These are phyloP conservation scores for Sarcoramphus papa DNA, from an alignment of 2,797 vertebrate genomes.

Conservation along the genomic window DNA sequence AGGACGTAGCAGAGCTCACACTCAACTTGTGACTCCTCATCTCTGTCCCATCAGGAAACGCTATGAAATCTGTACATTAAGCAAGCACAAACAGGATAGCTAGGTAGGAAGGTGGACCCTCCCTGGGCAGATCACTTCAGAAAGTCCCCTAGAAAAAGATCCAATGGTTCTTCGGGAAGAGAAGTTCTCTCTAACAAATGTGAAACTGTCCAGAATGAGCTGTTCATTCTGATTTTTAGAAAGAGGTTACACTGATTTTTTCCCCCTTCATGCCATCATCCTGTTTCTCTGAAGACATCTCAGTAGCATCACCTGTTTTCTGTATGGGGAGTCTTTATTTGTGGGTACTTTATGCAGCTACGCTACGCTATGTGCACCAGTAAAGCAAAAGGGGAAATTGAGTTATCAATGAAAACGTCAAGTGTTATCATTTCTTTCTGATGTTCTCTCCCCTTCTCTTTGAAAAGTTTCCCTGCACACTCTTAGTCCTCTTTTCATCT, in stretches of 20 bases:
- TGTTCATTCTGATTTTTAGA: background rate
- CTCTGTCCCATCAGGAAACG: background rate
- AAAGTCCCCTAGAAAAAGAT: background rate
- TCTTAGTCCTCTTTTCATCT: background rate
- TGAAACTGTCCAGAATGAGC: background rate
- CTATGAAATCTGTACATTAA: background rate
- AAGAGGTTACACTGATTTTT: background rate
- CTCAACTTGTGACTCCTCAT: background rate
- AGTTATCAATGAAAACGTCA: constrained; percentile 1
- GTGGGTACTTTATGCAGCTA: background rate
- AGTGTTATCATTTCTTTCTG: background rate
- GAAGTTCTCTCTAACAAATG: background rate
- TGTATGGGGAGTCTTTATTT: background rate
- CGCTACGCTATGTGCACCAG: background rate
- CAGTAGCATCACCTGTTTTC: background rate
- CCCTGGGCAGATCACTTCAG: background rate
- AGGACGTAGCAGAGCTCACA: background rate
- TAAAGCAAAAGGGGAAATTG: constrained; percentile 11
- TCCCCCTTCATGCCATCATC: background rate
- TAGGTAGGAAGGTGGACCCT: background rate
- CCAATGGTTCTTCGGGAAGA: background rate
- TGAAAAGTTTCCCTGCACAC: background rate
- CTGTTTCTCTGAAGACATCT: background rate
- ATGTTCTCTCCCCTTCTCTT: background rate
- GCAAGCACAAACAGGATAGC: background rate